phyloP scores from a whole-genome alignment of 2,797 vertebrate genomes.

The Helostoma temminkii region DNA sequence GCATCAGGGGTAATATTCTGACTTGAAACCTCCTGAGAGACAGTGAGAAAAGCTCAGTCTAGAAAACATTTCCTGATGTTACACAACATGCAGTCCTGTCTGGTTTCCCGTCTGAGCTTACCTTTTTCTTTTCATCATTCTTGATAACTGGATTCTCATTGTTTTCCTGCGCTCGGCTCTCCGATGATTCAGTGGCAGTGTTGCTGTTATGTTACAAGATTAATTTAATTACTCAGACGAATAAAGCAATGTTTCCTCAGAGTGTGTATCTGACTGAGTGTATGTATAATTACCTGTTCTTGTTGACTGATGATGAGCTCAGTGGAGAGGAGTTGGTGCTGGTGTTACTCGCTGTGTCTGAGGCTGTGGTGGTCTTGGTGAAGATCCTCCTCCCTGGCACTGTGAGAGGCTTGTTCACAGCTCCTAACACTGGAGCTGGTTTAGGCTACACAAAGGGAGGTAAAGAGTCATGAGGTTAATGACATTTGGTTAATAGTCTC shows the following conservation, averaged over 20 bases:
- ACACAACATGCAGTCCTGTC: neutral
- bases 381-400: conserved; percentile 93
- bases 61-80: neutral
- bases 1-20: conserved; percentile 88
- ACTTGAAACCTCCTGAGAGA: conserved; percentile 87
- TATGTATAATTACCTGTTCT: conserved; percentile 87
- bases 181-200: conserved; percentile 87
- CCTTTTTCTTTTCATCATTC: conserved; percentile 87
- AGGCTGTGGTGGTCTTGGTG: conserved; percentile 86
- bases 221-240: neutral
- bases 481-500: neutral
- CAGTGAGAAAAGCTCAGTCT: neutral
- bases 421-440: conserved; percentile 91
- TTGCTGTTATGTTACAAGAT: conserved; percentile 87
- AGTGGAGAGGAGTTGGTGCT: conserved; percentile 90
- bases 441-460: conserved; percentile 85
- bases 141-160: conserved; percentile 96
- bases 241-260: neutral
- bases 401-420: conserved; percentile 96
- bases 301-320: conserved; percentile 88
- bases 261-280: neutral
- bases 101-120: neutral
- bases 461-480: neutral
- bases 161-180: conserved; percentile 94
- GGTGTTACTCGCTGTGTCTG: conserved; percentile 89